Evolutionary conservation across 2,888 invertebrate species (phyloP).

Genomic region (Pocota personata): DNA sequence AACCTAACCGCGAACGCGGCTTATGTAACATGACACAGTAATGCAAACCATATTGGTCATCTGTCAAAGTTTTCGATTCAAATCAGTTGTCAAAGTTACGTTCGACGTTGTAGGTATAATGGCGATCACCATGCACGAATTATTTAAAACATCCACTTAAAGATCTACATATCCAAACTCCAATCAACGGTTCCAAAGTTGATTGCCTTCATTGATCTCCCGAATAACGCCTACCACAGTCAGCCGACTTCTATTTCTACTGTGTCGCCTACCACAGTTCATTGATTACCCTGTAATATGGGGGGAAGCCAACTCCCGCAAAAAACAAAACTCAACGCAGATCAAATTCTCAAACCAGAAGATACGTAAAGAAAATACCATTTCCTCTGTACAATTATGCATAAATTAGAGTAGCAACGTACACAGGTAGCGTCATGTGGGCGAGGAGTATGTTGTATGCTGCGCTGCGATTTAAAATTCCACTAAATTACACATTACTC

Average conservation of each 20-base stretch:
- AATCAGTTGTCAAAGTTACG: no score
- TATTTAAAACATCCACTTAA: neutral
- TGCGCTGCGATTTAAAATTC: constrained; percentile 67
- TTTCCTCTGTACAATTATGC: constrained; percentile 66
- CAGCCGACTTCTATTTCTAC: constrained; percentile 17
- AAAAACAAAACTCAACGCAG: constrained; percentile 49
- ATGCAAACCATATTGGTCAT: no score
- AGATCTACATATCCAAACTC: constrained; percentile 22
- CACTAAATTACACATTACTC: constrained; percentile 61
- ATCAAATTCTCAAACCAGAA: constrained; percentile 41
- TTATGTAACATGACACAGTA: no score
- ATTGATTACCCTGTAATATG: constrained; percentile 56
- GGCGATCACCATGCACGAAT: no score
- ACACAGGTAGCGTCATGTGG: constrained; percentile 54
- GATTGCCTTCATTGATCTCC: constrained; percentile 66
- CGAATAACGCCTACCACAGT: constrained; percentile 59
- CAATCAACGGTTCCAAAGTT: constrained; percentile 49
- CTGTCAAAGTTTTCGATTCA: no score
- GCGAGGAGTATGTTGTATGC: constrained; percentile 29
- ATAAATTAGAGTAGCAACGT: constrained; percentile 59
- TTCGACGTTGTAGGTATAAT: no score
- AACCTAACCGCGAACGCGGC: no score
- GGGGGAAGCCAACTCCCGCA: constrained; percentile 22
- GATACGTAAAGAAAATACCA: constrained; percentile 48
- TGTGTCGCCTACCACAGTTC: constrained; percentile 31